Evolutionary conservation across 2,888 invertebrate species (phyloP).

Genomic region (Coelinius sp.): DNA sequence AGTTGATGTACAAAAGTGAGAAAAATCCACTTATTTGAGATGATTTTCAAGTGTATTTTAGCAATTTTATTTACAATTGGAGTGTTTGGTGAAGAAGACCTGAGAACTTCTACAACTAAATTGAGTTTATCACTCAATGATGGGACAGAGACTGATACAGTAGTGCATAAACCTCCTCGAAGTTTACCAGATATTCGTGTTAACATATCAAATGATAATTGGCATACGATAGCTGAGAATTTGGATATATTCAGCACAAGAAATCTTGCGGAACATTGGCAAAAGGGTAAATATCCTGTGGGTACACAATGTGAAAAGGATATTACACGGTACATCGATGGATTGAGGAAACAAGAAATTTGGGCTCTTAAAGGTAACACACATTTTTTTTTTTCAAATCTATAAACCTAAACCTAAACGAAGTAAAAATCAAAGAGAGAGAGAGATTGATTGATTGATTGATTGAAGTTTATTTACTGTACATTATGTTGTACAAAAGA

Average conservation of each 20-base stretch:
- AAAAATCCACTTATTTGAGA: conserved; percentile 14
- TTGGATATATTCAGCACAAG: conserved; percentile 63
- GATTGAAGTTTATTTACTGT: no score
- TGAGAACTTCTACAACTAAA: neutral
- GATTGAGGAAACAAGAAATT: conserved; percentile 59
- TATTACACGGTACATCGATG: conserved; percentile 62
- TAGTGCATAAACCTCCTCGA: conserved; percentile 51
- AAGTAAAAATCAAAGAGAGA: no score
- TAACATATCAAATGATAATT: conserved; percentile 48
- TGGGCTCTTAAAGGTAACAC: conserved; percentile 67
- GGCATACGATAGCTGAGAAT: conserved; percentile 62
- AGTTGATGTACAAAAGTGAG: neutral
- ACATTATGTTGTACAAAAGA: no score
- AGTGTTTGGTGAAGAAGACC: conserved; percentile 35
- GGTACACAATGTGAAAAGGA: conserved; percentile 60
- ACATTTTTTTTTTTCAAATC: neutral
- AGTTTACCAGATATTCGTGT: conserved; percentile 52
- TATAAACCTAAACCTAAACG: no score
- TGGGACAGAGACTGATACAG: neutral
- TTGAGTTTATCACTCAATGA: neutral
- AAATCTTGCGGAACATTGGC: conserved; percentile 72
- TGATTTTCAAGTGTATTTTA: conserved; percentile 45
- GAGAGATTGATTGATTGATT: no score
- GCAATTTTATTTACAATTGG: conserved; percentile 28
- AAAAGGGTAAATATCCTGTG: conserved; percentile 55